These are phyloP conservation scores for Martes martes DNA, from an alignment of 2,113 vertebrate species.

Conservation along the genomic window DNA sequence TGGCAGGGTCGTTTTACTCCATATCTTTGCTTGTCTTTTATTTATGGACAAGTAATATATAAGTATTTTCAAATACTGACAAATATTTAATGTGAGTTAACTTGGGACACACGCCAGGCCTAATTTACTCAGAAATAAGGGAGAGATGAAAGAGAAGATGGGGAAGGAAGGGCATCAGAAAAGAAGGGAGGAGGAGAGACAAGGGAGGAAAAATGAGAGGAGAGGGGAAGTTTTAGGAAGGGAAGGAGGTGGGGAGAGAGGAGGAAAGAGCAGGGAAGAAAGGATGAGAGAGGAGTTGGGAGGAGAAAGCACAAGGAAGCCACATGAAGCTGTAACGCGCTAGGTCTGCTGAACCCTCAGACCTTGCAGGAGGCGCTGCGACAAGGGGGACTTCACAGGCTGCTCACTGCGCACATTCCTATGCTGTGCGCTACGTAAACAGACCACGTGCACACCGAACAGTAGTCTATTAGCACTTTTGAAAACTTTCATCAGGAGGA, in stretches of 20 bases:
- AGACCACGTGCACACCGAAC: not conserved
- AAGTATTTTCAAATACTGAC: not conserved
- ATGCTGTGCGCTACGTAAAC: not conserved
- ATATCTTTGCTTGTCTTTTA: not conserved
- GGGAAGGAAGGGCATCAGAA: no score
- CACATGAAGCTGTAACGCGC: accelerated
- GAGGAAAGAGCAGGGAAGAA: not conserved
- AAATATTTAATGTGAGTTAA: not conserved
- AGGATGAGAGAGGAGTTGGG: not conserved
- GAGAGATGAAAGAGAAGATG: not conserved
- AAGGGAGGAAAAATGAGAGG: not conserved
- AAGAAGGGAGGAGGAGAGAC: no score
- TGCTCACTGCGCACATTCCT: not conserved
- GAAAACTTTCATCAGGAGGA: not conserved
- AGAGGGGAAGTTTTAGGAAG: not conserved
- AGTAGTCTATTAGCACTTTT: not conserved
- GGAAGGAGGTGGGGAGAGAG: no score
- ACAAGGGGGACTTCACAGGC: no score
- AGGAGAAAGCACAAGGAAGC: not conserved
- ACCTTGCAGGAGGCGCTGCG: not conserved
- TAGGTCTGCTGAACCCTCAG: not conserved
- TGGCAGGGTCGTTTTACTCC: not conserved
- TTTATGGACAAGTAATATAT: not conserved
- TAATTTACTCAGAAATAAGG: not conserved
- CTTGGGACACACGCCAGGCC: not conserved